These are phyloP conservation scores for Beroe forskalii DNA, from an alignment of 37 sponge, comb jelly and placozoan genomes.

Conservation along the genomic window DNA sequence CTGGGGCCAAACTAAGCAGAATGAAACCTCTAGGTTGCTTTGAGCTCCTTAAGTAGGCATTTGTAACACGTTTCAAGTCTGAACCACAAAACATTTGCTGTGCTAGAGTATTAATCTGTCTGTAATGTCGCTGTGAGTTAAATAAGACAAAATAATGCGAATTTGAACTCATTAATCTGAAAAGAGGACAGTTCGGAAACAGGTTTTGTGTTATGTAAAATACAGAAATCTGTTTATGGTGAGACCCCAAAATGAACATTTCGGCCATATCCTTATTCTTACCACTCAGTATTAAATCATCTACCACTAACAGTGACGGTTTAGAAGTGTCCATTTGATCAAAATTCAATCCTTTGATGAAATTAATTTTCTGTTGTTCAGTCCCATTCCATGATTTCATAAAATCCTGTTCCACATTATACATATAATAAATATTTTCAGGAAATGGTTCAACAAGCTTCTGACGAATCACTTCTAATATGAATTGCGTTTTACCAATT, in stretches of 20 bases:
- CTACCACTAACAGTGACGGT: not conserved
- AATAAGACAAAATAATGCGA: constrained; percentile 17
- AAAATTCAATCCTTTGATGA: constrained; percentile 25
- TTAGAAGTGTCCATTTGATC: constrained; percentile 3
- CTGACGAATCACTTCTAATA: not conserved
- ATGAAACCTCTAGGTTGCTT: not conserved
- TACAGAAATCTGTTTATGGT: not conserved
- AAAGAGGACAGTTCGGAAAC: constrained; percentile 6
- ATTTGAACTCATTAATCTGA: constrained; percentile 2
- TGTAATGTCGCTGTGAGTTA: not conserved
- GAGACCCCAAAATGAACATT: constrained; percentile 8
- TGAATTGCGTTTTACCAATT: constrained; percentile 32
- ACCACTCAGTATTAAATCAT: constrained; percentile 10
- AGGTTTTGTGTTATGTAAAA: constrained; percentile 54
- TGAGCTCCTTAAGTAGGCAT: not conserved
- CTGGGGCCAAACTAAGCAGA: not conserved
- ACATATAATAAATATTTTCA: constrained; percentile 12
- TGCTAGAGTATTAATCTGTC: constrained; percentile 37
- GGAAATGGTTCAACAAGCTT: constrained; percentile 6
- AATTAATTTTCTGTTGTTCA: not conserved
- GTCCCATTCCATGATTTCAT: constrained; percentile 5
- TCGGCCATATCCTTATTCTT: constrained; percentile 1
- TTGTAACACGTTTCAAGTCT: not conserved
- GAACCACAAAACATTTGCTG: not conserved
- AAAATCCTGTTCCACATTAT: not conserved